phyloP scores from a whole-genome alignment of 2,113 vertebrate genomes.

The Malurus alboscapulatus region DNA sequence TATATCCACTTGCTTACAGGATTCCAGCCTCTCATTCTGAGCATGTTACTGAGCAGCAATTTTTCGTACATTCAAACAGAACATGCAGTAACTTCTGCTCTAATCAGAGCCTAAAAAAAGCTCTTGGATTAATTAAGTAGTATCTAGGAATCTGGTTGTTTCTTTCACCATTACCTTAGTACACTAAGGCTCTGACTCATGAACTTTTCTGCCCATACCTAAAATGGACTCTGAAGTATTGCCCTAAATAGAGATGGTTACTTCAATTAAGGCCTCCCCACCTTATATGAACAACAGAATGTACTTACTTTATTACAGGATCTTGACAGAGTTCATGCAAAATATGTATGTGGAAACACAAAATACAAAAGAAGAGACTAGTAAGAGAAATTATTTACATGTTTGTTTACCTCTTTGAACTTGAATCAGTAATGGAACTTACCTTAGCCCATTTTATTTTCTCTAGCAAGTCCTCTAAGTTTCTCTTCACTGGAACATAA shows the following conservation, averaged over 20 bases:
- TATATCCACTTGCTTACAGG: not conserved
- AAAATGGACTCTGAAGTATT: not conserved
- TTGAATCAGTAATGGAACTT: not conserved
- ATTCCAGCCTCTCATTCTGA: not conserved
- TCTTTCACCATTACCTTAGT: not conserved
- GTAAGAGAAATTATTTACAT: not conserved
- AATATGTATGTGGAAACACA: not conserved
- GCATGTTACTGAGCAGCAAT: not conserved
- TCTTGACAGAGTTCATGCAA: not conserved
- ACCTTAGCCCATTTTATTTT: constrained; percentile 90
- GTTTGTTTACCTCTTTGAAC: not conserved
- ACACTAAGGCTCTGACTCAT: not conserved
- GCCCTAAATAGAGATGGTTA: not conserved
- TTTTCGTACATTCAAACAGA: not conserved
- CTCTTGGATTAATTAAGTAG: not conserved
- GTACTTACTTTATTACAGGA: not conserved
- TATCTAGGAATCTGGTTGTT: not conserved
- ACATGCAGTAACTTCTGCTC: not conserved
- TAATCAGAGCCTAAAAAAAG: not conserved
- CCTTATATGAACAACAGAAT: not conserved
- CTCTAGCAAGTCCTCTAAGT: constrained; percentile 85
- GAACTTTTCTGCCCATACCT: not conserved
- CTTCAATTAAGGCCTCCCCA: not conserved
- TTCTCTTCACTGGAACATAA: constrained; percentile 84
- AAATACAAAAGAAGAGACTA: not conserved